Percentiles rank a stretch among this genome's conserved stretches.
Conservation (phyloP, 2,113 vertebrate genomes). For the Vulpes ferrilata region DNA sequence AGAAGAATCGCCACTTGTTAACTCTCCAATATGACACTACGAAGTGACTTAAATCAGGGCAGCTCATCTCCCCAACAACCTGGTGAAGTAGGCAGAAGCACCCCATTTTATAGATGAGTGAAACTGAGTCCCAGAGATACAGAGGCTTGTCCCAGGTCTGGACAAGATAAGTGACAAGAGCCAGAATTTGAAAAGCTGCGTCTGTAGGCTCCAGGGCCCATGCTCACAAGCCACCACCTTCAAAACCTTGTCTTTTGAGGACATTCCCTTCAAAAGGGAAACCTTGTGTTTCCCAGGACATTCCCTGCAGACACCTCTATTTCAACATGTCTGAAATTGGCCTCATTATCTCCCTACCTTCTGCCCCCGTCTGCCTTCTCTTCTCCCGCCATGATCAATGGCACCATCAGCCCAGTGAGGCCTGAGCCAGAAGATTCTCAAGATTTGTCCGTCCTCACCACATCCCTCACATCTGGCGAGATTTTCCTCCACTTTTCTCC, state of each 20-base stretch:
- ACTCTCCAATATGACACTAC: neutral
- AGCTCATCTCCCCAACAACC: neutral
- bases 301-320: neutral
- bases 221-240: neutral
- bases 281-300: neutral
- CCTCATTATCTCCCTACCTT: neutral
- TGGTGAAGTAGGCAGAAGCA: neutral
- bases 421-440: neutral
- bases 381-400: neutral
- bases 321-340: neutral
- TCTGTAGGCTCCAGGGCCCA: neutral
- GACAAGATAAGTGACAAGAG: neutral
- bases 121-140: neutral
- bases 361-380: neutral
- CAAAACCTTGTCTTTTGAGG: no score
- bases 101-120: constrained; percentile 5
- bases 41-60: neutral
- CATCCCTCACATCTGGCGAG: neutral
- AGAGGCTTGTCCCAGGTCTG: neutral
- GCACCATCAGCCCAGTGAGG: neutral
- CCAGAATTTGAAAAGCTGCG: neutral
- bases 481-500: neutral
- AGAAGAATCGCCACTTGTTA: constrained; percentile 35
- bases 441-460: neutral
- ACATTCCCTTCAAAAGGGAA: no score